Conservation (phyloP, 2,797 vertebrate genomes). For the Gymnothorax javanicus region DNA sequence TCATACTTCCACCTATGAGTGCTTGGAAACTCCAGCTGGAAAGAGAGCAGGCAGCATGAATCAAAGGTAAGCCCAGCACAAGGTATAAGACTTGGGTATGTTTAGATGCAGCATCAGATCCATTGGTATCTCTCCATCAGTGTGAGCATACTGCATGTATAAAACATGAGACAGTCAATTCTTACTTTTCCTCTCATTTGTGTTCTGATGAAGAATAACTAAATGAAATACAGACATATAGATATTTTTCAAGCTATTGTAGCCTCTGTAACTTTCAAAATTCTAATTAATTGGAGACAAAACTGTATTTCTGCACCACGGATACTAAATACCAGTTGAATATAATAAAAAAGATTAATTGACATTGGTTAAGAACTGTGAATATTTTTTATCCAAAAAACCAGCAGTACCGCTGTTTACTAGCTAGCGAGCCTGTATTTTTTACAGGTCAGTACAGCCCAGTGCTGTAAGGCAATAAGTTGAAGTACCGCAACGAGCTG, state of each 20-base stretch:
- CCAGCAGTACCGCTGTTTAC: too few relatives aligned
- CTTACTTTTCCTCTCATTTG: neutral
- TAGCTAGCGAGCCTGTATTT: too few relatives aligned
- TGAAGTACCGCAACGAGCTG: too few relatives aligned
- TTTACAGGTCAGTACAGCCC: too few relatives aligned
- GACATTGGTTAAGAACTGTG: too few relatives aligned
- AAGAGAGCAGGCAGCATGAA: constrained; percentile 10
- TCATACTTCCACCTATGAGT: constrained; percentile 59
- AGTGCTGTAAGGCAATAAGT: too few relatives aligned
- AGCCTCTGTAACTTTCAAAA: too few relatives aligned
- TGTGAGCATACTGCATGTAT: neutral
- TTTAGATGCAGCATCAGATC: neutral
- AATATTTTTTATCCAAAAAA: too few relatives aligned
- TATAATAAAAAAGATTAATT: neutral
- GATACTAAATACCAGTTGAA: neutral
- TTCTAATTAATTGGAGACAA: neutral
- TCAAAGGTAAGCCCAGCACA: neutral
- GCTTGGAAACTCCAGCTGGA: constrained; percentile 65
- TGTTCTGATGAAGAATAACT: neutral
- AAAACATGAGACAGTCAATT: neutral
- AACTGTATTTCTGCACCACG: neutral
- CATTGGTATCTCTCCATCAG: neutral
- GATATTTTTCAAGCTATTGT: too few relatives aligned
- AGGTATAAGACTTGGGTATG: neutral
- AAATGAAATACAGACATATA: neutral